Evolutionary conservation across 2,113 vertebrate species (phyloP).

Genomic region (Columba janthina): DNA sequence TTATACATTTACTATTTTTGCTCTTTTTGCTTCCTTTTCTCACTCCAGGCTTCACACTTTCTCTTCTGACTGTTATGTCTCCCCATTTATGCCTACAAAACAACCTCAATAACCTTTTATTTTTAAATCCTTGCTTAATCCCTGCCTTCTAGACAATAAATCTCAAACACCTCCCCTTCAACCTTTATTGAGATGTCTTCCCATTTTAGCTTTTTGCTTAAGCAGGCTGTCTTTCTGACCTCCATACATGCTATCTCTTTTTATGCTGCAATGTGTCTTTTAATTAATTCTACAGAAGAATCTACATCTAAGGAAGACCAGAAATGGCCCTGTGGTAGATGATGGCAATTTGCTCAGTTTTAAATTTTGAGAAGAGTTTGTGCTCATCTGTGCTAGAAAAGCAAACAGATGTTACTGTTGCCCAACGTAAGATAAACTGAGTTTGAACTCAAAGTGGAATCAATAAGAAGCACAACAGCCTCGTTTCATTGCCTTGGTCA

Average conservation of each 20-base stretch:
- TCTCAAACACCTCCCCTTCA: neutral
- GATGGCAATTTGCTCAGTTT: neutral
- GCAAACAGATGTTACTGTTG: neutral
- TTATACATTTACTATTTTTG: neutral
- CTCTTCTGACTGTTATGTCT: neutral
- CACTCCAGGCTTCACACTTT: fast-evolving
- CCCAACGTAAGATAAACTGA: neutral
- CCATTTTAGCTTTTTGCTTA: neutral
- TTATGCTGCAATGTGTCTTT: neutral
- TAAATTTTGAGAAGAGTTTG: neutral
- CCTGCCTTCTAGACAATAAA: neutral
- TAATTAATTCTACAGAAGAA: neutral
- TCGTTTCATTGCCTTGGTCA: neutral
- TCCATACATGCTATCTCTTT: neutral
- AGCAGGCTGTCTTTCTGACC: neutral
- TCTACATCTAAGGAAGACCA: neutral
- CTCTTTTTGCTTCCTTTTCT: neutral
- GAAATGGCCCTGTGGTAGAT: neutral
- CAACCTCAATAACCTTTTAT: neutral
- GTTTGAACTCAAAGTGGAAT: neutral
- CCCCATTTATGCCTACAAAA: neutral
- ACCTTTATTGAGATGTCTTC: neutral
- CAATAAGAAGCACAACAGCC: neutral
- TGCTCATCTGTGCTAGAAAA: neutral
- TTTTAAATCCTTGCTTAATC: neutral